A percentile compares a stretch with the other conserved stretches of the same genome.
Evolutionary conservation across 2,888 invertebrate genomes (phyloP).

Genomic region (Hesperia comma): DNA sequence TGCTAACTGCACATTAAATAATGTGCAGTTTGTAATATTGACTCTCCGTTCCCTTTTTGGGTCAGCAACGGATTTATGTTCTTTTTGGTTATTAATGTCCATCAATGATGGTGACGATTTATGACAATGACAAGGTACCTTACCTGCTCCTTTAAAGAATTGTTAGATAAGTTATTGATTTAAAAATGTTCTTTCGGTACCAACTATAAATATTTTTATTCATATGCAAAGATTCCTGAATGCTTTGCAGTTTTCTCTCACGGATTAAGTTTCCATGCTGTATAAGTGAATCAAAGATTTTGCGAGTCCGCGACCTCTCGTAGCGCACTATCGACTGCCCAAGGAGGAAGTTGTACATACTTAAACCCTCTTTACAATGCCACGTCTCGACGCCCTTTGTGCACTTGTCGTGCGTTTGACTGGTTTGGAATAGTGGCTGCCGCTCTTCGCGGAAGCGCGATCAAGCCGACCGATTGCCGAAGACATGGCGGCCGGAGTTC

Average conservation of each 20-base stretch:
- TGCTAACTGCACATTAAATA: no score
- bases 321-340: constrained; percentile 42
- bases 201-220: background rate
- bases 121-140: no score
- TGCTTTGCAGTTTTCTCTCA: constrained; percentile 53
- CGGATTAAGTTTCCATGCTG: constrained; percentile 56
- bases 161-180: background rate
- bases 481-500: constrained; percentile 62
- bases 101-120: no score
- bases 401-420: constrained; percentile 71
- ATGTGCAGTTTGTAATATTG: background rate
- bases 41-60: no score
- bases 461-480: constrained; percentile 61
- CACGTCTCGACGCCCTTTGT: constrained; percentile 65
- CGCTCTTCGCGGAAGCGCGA: constrained; percentile 71
- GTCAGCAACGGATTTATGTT: no score
- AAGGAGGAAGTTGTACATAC: constrained; percentile 50
- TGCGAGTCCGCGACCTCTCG: constrained; percentile 54
- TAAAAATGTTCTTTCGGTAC: background rate
- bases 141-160: no score
- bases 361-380: constrained; percentile 64
- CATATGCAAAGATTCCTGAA: no score
- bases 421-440: constrained; percentile 61
- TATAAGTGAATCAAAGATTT: constrained; percentile 64
- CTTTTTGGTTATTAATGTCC: no score